phyloP scores from a whole-genome alignment of 2,797 vertebrate species.

The Ispidina lecontei region DNA sequence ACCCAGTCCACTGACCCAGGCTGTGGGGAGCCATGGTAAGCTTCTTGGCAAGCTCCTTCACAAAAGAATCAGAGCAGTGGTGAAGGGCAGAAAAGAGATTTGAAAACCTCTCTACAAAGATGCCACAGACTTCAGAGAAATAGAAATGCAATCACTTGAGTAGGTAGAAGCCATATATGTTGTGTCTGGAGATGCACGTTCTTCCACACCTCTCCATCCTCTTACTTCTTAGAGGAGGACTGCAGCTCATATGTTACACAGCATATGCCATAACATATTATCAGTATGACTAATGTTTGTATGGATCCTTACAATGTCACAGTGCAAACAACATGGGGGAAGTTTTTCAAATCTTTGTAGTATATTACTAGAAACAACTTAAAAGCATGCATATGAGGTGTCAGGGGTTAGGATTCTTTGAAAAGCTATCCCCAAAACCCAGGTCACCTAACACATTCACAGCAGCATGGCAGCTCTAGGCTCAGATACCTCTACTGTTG shows the following conservation, averaged over 20 bases:
- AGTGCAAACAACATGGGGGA: background rate
- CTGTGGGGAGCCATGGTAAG: background rate
- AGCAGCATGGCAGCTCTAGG: background rate
- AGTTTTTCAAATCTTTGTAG: background rate
- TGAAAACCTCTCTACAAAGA: background rate
- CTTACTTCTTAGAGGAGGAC: background rate
- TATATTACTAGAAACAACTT: background rate
- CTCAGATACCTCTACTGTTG: rapidly evolving
- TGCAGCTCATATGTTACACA: background rate
- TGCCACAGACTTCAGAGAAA: background rate
- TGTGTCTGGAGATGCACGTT: rapidly evolving
- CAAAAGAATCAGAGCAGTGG: background rate
- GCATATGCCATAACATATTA: background rate
- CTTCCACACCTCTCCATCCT: background rate
- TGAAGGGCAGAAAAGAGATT: background rate
- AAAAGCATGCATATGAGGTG: background rate
- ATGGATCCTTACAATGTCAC: background rate
- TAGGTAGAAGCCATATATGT: background rate
- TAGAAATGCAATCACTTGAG: background rate
- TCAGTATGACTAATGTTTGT: background rate
- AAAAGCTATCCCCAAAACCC: background rate
- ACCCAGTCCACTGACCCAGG: rapidly evolving
- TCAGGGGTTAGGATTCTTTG: background rate
- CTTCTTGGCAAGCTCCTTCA: background rate
- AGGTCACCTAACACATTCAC: rapidly evolving